Evolutionary conservation across 2,888 invertebrate species (phyloP), one percentile per base, ranked within the genome.

Genomic region (Gymnocheta viridis): DNA sequence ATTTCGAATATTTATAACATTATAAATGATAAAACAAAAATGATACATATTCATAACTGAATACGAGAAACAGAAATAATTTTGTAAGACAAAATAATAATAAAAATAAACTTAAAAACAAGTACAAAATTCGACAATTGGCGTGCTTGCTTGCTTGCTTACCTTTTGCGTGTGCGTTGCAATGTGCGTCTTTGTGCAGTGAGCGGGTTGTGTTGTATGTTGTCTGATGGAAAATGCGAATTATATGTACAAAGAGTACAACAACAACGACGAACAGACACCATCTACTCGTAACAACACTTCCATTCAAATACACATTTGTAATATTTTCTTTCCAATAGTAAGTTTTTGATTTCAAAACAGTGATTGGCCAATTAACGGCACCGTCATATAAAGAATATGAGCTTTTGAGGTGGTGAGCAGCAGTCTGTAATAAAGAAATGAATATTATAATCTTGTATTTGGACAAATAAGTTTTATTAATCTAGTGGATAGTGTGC

Each of bases 131-230:
- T 70, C 60, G 78, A 77, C 54, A 77, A 67, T 78, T 78, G 69
- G 51, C 24, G 60, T 67, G 74, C 67, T 67, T 67, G 54, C 74
- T 82, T 67, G 74, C 67, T 67, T 67, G 54, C 74, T 82, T 76
- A 82, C 82, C 82, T 82, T 70, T 77, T 62, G 29, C 47, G 64
- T 58, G 54, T 77, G 67, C 54, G 76, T 70, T 32, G 44, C 76
- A 74, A 64, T 76, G 74, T 76, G 81, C 82, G 76, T 82, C 70
- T 47, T 27, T 58, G 17, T 58, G 54, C 22, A 44, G 24, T 58
- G 19, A 44, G 19, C 29, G 12, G n/a, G n/a, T n/a, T n/a, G n/a
- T 73, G 17, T 44, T 77, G 44, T 47, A 12, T 56, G 64, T 66
- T 24, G 27, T 54, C n/a, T 27, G 9, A 58, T 47, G 10, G 47